Conservation (phyloP, 2,888 invertebrate genomes). For the Fabriciana adippe region DNA sequence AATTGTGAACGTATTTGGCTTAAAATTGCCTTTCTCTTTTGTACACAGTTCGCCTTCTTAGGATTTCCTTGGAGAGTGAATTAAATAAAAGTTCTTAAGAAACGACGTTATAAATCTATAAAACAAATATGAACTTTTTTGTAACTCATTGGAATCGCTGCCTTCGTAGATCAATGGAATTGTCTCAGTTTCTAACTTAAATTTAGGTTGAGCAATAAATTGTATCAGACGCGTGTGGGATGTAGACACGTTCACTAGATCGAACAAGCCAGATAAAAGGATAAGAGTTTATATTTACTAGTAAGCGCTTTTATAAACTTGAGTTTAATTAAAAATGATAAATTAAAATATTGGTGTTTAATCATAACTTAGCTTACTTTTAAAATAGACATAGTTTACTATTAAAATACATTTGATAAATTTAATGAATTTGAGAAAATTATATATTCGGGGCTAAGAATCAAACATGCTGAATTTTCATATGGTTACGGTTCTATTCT, state of each 20-base stretch:
- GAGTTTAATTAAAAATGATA: no score
- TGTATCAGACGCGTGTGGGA: slow-evolving; percentile 47
- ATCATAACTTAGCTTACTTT: no score
- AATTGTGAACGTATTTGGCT: no score
- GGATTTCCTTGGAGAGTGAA: background rate
- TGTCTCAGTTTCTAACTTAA: slow-evolving; percentile 52
- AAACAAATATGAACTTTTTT: slow-evolving; percentile 39
- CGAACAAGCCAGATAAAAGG: slow-evolving; percentile 9
- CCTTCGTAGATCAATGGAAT: slow-evolving; percentile 51
- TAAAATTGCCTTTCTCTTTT: background rate
- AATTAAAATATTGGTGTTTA: no score
- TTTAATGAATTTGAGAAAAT: no score
- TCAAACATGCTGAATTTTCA: no score
- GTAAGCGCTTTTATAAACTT: background rate
- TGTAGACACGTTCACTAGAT: slow-evolving; percentile 29
- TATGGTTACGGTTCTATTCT: no score
- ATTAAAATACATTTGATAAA: no score
- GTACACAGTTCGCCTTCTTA: background rate
- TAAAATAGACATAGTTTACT: no score
- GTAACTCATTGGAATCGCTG: slow-evolving; percentile 38
- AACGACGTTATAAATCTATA: slow-evolving; percentile 30
- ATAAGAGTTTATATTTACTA: background rate
- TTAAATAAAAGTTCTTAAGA: slow-evolving; percentile 1
- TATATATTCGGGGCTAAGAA: no score
- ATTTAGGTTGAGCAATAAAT: slow-evolving; percentile 56